These are phyloP conservation scores for Ancistrus triradiatus DNA, from an alignment of 2,113 vertebrate species.

Conservation along the genomic window DNA sequence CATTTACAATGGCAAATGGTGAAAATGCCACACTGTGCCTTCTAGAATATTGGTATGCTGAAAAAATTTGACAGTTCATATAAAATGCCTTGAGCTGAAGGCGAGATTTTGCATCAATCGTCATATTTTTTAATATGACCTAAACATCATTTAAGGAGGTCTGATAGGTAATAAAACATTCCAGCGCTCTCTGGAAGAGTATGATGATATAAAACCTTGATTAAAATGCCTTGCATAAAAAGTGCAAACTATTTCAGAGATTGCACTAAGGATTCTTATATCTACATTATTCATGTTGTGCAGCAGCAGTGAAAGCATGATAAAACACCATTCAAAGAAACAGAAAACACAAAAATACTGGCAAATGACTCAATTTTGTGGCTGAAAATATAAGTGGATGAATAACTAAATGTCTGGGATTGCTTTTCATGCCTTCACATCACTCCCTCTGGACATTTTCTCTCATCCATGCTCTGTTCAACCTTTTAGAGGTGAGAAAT, in stretches of 20 bases:
- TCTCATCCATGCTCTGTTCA: slow-evolving; percentile 35
- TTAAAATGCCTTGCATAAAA: slow-evolving; percentile 17
- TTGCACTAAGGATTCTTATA: slow-evolving; percentile 8
- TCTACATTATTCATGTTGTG: slow-evolving; percentile 17
- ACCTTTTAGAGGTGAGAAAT: slow-evolving; percentile 44
- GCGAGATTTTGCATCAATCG: no score
- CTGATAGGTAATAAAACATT: slow-evolving; percentile 8
- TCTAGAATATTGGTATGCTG: no score
- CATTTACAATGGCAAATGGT: no score
- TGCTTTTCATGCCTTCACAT: slow-evolving; percentile 37
- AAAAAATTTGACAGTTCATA: no score
- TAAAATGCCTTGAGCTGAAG: no score
- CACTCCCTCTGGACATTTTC: slow-evolving; percentile 39
- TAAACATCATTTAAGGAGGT: slow-evolving; percentile 3
- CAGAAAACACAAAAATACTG: slow-evolving; percentile 9
- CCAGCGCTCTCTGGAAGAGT: background rate
- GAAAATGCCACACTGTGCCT: no score
- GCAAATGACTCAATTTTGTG: slow-evolving; percentile 39
- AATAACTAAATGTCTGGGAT: slow-evolving; percentile 42
- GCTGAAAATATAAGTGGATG: slow-evolving; percentile 40
- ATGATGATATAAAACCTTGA: slow-evolving; percentile 1
- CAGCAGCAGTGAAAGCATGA: slow-evolving; percentile 13
- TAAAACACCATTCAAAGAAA: slow-evolving; percentile 16
- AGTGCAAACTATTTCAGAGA: slow-evolving; percentile 29
- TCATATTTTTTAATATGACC: no score